Conservation (phyloP, 2,888 invertebrate genomes). For the Heteropelma amictum region DNA sequence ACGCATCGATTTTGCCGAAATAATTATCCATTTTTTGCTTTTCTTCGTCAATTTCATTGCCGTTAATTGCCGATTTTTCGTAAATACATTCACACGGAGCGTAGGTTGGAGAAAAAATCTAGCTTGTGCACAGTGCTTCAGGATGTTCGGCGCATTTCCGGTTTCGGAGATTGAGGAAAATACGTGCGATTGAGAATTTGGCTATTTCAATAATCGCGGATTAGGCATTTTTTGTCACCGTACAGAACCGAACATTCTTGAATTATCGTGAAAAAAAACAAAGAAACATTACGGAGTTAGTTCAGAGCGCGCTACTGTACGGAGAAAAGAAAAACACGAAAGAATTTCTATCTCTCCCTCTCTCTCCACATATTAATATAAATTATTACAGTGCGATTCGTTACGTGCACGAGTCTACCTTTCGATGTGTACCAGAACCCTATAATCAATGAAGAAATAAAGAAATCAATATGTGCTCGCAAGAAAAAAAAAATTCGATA, state of each 20-base stretch:
- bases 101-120: too few species aligned
- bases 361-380: background rate
- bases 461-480: slow-evolving; percentile 57
- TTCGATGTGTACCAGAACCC: slow-evolving; percentile 72
- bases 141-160: too few species aligned
- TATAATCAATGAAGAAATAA: slow-evolving; percentile 71
- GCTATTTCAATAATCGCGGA: too few species aligned
- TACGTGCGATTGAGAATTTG: too few species aligned
- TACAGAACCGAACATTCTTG: background rate
- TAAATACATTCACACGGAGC: background rate
- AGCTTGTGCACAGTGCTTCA: too few species aligned
- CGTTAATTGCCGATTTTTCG: background rate
- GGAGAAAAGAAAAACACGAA: background rate
- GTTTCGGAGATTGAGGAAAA: too few species aligned
- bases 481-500: background rate
- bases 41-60: background rate
- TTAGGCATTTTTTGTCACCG: too few species aligned
- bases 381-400: slow-evolving; percentile 40
- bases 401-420: slow-evolving; percentile 57
- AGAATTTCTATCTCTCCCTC: too few species aligned
- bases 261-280: background rate
- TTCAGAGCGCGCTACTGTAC: too few species aligned
- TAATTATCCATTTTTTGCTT: background rate
- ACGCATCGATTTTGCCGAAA: background rate
- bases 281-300: background rate